Percentiles rank a stretch among this genome's conserved stretches.
phyloP scores from a whole-genome alignment of 2,797 vertebrate genomes.

The Enteromius paludinosus region DNA sequence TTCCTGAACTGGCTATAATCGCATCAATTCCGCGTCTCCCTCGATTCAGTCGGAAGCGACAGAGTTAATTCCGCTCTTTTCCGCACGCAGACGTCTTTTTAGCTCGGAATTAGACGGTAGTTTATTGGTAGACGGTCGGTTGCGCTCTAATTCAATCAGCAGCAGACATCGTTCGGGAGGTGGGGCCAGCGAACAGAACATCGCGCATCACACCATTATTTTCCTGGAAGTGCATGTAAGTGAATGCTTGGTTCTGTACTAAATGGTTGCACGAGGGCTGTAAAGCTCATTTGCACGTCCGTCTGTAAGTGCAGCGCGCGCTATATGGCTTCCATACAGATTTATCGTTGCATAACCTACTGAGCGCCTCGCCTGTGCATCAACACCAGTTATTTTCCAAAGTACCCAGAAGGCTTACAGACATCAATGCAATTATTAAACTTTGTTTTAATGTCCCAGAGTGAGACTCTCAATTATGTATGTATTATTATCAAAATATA shows the following conservation, averaged over 20 bases:
- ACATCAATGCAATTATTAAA: background rate
- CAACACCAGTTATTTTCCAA: constrained; percentile 7
- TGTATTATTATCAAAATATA: background rate
- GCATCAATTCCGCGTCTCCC: background rate
- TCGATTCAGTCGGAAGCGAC: background rate
- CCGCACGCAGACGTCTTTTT: constrained; percentile 5
- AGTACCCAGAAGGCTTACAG: background rate
- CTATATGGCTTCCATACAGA: constrained; percentile 18
- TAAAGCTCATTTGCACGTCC: constrained; percentile 13
- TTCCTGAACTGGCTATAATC: constrained; percentile 30
- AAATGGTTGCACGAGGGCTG: background rate
- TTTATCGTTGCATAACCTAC: constrained; percentile 39
- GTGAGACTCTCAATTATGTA: background rate
- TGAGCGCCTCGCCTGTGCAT: constrained; percentile 25
- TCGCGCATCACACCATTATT: constrained; percentile 21
- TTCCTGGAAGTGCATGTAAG: constrained; percentile 51
- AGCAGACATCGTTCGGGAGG: constrained; percentile 54
- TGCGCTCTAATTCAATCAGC: constrained; percentile 58
- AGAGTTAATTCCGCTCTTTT: constrained; percentile 14
- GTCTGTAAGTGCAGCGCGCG: background rate
- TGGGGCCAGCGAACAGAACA: constrained; percentile 42
- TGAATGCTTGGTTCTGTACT: constrained; percentile 21
- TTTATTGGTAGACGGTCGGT: constrained; percentile 29
- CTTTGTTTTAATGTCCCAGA: background rate
- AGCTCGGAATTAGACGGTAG: background rate